Conservation (phyloP, 2,888 invertebrate genomes). For the Epicampocera succincta region DNA sequence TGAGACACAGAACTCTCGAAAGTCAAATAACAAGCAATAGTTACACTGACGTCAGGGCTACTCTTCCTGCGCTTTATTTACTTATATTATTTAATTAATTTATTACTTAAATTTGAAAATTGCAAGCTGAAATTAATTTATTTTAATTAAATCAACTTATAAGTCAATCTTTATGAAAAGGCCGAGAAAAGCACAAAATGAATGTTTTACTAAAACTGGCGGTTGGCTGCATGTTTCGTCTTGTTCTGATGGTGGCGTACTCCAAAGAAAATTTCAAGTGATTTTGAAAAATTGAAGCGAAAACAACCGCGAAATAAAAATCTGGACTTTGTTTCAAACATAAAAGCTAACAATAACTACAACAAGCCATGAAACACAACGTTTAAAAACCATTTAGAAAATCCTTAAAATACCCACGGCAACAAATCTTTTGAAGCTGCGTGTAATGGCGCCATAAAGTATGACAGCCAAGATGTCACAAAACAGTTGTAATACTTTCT, state of each 20-base stretch:
- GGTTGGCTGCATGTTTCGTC: not conserved
- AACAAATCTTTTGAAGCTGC: not conserved
- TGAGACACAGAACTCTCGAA: too few relatives aligned
- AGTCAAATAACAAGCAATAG: too few relatives aligned
- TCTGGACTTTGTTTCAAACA: conserved; percentile 48
- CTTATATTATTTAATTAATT: too few relatives aligned
- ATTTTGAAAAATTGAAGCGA: conserved; percentile 24
- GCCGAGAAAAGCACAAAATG: too few relatives aligned
- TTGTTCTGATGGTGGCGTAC: not conserved
- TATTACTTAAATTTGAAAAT: too few relatives aligned
- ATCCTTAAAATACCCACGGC: conserved; percentile 26
- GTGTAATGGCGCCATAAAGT: conserved; percentile 14
- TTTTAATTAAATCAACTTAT: too few relatives aligned
- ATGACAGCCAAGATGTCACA: conserved; percentile 40
- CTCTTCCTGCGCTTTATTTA: too few relatives aligned
- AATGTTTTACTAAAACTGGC: too few relatives aligned
- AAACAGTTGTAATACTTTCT: conserved; percentile 10
- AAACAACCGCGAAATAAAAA: conserved; percentile 58
- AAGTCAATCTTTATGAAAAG: too few relatives aligned
- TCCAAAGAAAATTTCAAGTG: not conserved
- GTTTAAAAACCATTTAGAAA: conserved; percentile 9
- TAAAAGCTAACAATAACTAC: not conserved
- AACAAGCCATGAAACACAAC: not conserved
- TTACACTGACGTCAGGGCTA: too few relatives aligned
- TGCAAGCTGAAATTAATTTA: too few relatives aligned